Evolutionary conservation across 2,888 invertebrate species (phyloP).

Genomic region (Ptychoptera contaminata): DNA sequence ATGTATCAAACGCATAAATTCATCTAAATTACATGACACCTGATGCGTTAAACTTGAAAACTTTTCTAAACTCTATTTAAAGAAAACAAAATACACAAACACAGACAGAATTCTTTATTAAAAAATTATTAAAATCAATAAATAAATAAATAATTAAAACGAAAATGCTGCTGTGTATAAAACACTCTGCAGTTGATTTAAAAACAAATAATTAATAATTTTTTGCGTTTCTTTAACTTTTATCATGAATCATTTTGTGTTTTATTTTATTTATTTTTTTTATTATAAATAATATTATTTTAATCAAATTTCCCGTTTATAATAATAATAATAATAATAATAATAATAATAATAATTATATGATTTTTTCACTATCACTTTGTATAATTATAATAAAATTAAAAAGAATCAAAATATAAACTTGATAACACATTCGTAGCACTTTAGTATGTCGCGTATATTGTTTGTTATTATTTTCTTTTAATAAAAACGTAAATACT

Average conservation of each 20-base stretch:
- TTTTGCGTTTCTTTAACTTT: neutral
- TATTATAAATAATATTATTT: neutral
- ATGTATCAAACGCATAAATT: slow-evolving; percentile 74
- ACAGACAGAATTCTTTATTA: neutral
- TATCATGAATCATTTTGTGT: slow-evolving; percentile 15
- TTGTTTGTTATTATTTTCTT: no score
- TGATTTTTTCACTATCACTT: no score
- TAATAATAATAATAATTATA: no score
- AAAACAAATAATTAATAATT: no score
- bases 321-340: neutral
- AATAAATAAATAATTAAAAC: slow-evolving; percentile 1
- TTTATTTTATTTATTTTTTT: no score
- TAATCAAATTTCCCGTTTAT: no score
- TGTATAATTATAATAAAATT: neutral
- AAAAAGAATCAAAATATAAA: no score
- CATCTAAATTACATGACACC: slow-evolving; percentile 71
- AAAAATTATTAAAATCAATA: neutral
- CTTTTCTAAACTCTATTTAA: slow-evolving; percentile 70
- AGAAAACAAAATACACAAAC: slow-evolving; percentile 4
- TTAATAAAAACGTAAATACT: no score
- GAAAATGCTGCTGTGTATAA: no score
- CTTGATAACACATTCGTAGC: no score
- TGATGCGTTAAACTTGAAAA: slow-evolving; percentile 84
- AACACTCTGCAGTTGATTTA: no score
- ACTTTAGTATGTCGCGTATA: no score